phyloP scores from a whole-genome alignment of 2,797 vertebrate genomes.

The Anisognathus igniventris region DNA sequence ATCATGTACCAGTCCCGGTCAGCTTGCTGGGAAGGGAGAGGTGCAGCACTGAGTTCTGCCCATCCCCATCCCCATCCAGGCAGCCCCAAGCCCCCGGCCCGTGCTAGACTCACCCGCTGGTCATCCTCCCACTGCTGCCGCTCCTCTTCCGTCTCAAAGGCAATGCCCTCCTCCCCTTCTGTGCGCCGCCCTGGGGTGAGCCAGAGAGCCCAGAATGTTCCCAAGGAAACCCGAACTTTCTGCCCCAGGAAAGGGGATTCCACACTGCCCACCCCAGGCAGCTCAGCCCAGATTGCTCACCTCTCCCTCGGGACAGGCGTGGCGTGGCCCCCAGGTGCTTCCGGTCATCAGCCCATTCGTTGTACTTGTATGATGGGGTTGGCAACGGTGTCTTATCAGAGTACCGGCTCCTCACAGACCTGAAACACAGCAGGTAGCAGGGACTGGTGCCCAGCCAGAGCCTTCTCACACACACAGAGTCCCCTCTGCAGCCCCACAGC shows the following conservation, averaged over 20 bases:
- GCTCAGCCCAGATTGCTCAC: constrained; percentile 62
- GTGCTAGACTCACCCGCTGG: constrained; percentile 79
- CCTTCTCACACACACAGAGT: accelerated
- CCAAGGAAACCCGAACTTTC: neutral
- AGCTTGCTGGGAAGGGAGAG: constrained; percentile 83
- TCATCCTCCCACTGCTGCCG: constrained; percentile 96
- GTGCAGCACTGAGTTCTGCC: neutral
- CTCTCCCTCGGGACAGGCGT: constrained; percentile 92
- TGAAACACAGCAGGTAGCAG: neutral
- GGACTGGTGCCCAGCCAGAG: neutral
- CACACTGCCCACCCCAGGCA: accelerated
- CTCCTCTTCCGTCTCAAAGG: constrained; percentile 90
- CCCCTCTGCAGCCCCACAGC: neutral
- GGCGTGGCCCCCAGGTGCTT: constrained; percentile 90
- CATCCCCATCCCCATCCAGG: accelerated
- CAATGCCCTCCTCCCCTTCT: constrained; percentile 84
- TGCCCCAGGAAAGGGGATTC: neutral
- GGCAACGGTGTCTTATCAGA: constrained; percentile 88
- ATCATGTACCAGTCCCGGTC: constrained; percentile 99
- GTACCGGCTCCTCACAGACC: constrained; percentile 87
- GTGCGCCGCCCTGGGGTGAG: constrained; percentile 77
- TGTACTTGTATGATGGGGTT: constrained; percentile 96
- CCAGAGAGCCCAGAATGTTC: neutral
- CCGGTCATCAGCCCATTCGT: constrained; percentile 96
- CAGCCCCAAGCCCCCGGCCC: accelerated